Evolutionary conservation across 2,888 invertebrate species (phyloP).

Genomic region (Drosophila peninsularis): DNA sequence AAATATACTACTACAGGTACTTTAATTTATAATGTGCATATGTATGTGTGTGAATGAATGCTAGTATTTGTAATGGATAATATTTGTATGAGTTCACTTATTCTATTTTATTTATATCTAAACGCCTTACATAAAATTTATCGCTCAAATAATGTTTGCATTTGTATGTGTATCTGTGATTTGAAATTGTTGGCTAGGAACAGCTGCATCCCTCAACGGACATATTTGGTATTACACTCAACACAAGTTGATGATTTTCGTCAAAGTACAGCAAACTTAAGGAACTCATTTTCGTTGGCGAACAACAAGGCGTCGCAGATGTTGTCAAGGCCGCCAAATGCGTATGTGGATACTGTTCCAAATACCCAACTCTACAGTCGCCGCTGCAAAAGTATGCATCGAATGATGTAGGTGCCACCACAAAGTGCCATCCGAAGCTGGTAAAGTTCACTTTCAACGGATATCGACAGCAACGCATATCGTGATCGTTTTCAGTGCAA

Average conservation of each 20-base stretch:
- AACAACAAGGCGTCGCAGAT: constrained; percentile 95
- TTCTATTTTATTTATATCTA: constrained; percentile 37
- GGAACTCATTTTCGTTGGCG: constrained; percentile 94
- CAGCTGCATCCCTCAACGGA: constrained; percentile 97
- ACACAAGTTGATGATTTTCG: constrained; percentile 93
- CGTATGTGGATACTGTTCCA: constrained; percentile 94
- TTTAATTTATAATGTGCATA: constrained; percentile 6
- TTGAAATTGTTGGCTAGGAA: constrained; percentile 86
- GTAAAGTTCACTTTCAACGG: constrained; percentile 95
- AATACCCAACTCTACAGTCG: constrained; percentile 94
- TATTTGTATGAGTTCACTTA: constrained; percentile 18
- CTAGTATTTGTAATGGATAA: background rate
- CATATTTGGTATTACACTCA: constrained; percentile 96
- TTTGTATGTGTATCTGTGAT: background rate
- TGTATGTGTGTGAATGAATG: background rate
- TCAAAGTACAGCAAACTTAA: constrained; percentile 97
- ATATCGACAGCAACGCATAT: constrained; percentile 96
- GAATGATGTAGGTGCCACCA: constrained; percentile 97
- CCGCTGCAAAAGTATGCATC: constrained; percentile 98
- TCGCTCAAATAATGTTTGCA: constrained; percentile 5
- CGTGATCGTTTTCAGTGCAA: constrained; percentile 90
- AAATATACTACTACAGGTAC: constrained; percentile 13
- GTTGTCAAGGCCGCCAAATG: constrained; percentile 94
- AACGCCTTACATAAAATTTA: constrained; percentile 20
- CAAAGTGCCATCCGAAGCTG: constrained; percentile 97